A percentile compares a stretch with the other conserved stretches of the same genome.
phyloP scores from a whole-genome alignment of 2,113 vertebrate genomes.

The Phycodurus eques region DNA sequence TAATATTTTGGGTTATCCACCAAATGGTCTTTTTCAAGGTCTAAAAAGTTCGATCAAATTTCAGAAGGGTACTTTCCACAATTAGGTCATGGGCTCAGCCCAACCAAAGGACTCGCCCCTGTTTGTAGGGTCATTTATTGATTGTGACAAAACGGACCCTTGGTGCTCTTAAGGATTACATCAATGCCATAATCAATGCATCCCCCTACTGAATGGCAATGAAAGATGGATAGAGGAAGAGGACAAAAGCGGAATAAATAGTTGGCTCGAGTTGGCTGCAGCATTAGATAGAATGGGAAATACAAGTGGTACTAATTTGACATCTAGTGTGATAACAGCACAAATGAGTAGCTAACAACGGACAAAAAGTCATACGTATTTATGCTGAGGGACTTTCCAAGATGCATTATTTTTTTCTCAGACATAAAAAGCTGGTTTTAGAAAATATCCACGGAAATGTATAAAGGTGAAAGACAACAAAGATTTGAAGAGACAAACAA shows the following conservation, averaged over 20 bases:
- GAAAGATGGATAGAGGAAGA: slow-evolving; percentile 24
- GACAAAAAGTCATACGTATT: neutral
- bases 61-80: no score
- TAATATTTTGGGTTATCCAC: no score
- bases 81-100: no score
- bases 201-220: slow-evolving; percentile 39
- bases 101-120: slow-evolving; percentile 1
- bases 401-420: neutral
- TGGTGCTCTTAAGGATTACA: slow-evolving; percentile 69
- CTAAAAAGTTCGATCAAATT: no score
- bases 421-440: neutral
- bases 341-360: neutral
- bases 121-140: slow-evolving; percentile 70
- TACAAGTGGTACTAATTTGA: neutral
- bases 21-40: no score
- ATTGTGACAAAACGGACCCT: slow-evolving; percentile 66
- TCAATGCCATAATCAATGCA: slow-evolving; percentile 56
- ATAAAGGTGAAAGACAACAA: neutral
- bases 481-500: neutral
- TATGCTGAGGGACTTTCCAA: neutral
- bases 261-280: neutral
- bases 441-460: neutral
- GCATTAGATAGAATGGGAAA: neutral
- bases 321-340: neutral
- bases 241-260: slow-evolving; percentile 22